Evolutionary conservation across 1,140 invertebrate species (phyloP), one percentile per base, ranked within the genome.

Genomic region (Drosophila parvula): DNA sequence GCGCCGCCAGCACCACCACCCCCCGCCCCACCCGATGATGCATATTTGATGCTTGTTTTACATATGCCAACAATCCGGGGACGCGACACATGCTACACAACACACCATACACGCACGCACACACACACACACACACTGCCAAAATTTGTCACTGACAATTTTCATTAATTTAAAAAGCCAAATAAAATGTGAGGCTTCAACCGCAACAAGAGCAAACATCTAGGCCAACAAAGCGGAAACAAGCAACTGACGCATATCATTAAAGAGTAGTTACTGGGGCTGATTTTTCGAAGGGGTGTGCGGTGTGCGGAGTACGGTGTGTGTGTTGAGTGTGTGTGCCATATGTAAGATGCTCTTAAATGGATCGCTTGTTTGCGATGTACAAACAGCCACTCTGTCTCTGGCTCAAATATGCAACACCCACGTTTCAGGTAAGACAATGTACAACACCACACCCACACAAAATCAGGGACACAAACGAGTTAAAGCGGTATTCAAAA

Each of bases 41-140:
- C 78, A 85, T 86, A 82, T 88, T 86, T 86, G 83, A 88, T 77
- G 76, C 75, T 77, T 85, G 78, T 84, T 85, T 85, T 84, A 84
- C 81, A 84, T 78, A 84, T 85, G 81, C 67, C 81, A 80, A 80
- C 68, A 65, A 53, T 41, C 61, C 60, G 56, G 44, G 67, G 62
- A 53, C 16, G 62, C 16, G 62, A 65, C 69, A 71, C 67, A 73
- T 71, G 67, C 67, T 71, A 44, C 34, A 50, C 32, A 16, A 47
- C 44, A 48, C 12, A 27, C 53, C 45, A n/a, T n/a, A 57, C 50
- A n/a, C 47, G 11, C 55, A 51, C 38, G 22, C 41, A 44, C 5
- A 5, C 10, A n/a, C 41, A 44, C 41, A n/a, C 48, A 30, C 12
- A 9, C 57, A 62, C 65, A 48, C 41, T 57, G 38, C 51, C 50